Conservation (phyloP, 2,888 invertebrate species). For the Morpho achilles region DNA sequence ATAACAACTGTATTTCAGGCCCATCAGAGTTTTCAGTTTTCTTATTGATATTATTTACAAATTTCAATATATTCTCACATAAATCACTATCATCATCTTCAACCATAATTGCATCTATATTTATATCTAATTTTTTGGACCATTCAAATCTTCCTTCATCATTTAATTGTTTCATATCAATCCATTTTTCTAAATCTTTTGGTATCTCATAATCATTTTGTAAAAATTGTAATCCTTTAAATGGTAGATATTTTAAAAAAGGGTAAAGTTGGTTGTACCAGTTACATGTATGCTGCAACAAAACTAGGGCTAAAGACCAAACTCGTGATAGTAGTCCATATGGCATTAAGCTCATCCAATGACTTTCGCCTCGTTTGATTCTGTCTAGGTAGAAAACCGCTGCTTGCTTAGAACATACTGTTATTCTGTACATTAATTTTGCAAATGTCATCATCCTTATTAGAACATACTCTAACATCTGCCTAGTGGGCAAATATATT, state of each 20-base stretch:
- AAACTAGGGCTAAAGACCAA: slow-evolving; percentile 70
- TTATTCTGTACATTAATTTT: slow-evolving; percentile 74
- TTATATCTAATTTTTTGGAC: slow-evolving; percentile 44
- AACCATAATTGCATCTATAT: slow-evolving; percentile 37
- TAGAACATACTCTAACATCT: slow-evolving; percentile 79
- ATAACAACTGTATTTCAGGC: slow-evolving; percentile 15
- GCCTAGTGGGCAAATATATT: slow-evolving; percentile 68
- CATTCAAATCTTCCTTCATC: slow-evolving; percentile 58
- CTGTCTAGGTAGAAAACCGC: slow-evolving; percentile 73
- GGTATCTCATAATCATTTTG: slow-evolving; percentile 66
- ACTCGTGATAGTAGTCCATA: slow-evolving; percentile 76
- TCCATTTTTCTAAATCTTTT: slow-evolving; percentile 62
- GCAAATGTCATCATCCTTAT: slow-evolving; percentile 75
- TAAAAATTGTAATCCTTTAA: slow-evolving; percentile 69
- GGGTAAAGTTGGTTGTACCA: slow-evolving; percentile 72
- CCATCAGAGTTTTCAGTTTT: slow-evolving; percentile 24
- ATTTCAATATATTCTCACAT: slow-evolving; percentile 54
- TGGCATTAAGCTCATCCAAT: slow-evolving; percentile 76
- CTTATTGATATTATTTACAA: slow-evolving; percentile 52
- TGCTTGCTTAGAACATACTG: slow-evolving; percentile 65
- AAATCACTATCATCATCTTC: slow-evolving; percentile 43
- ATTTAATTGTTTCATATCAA: slow-evolving; percentile 68
- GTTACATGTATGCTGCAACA: slow-evolving; percentile 63
- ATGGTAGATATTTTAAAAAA: slow-evolving; percentile 53
- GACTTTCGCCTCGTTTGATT: slow-evolving; percentile 74